A percentile compares a stretch with the other conserved stretches of the same genome.
These are phyloP conservation scores for Sorex araneus DNA, from an alignment of 2,113 vertebrate species.

Conservation along the genomic window DNA sequence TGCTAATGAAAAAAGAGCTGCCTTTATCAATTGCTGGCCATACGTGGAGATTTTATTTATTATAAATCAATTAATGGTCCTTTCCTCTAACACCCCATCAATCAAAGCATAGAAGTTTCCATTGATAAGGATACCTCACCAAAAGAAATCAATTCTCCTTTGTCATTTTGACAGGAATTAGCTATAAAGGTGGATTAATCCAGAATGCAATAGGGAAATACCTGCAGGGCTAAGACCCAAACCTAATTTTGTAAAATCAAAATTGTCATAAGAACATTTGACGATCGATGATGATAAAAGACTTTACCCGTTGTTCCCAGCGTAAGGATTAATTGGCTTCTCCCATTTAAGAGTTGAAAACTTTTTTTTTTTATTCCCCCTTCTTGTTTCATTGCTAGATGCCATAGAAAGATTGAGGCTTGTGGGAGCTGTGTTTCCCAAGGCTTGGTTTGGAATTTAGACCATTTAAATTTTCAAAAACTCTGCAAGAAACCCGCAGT, in stretches of 20 bases:
- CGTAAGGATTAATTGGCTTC: constrained; percentile 69
- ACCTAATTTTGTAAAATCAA: constrained; percentile 85
- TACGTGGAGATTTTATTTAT: constrained; percentile 88
- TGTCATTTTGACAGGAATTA: constrained; percentile 88
- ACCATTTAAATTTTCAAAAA: constrained; percentile 64
- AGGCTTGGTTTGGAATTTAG: constrained; percentile 67
- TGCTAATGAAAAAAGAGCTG: constrained; percentile 80
- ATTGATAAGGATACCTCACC: constrained; percentile 84
- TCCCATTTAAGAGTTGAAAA: constrained; percentile 60
- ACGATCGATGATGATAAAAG: constrained; percentile 68
- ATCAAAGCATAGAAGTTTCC: constrained; percentile 78
- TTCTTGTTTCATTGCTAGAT: constrained; percentile 55
- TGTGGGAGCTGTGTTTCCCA: constrained; percentile 64
- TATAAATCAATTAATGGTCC: constrained; percentile 88
- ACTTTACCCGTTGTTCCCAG: constrained; percentile 33
- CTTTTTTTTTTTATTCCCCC: constrained; percentile 49
- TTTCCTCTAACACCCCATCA: constrained; percentile 85
- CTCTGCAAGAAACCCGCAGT: constrained; percentile 36
- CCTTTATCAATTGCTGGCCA: constrained; percentile 81
- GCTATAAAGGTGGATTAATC: constrained; percentile 80
- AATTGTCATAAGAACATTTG: constrained; percentile 78
- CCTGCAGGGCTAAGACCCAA: constrained; percentile 80
- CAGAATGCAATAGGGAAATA: constrained; percentile 82
- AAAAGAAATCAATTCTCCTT: constrained; percentile 86
- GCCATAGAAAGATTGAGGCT: constrained; percentile 63